These are phyloP conservation scores for Heterotilapia buettikoferi DNA, from an alignment of 2,113 vertebrate species.

Conservation along the genomic window DNA sequence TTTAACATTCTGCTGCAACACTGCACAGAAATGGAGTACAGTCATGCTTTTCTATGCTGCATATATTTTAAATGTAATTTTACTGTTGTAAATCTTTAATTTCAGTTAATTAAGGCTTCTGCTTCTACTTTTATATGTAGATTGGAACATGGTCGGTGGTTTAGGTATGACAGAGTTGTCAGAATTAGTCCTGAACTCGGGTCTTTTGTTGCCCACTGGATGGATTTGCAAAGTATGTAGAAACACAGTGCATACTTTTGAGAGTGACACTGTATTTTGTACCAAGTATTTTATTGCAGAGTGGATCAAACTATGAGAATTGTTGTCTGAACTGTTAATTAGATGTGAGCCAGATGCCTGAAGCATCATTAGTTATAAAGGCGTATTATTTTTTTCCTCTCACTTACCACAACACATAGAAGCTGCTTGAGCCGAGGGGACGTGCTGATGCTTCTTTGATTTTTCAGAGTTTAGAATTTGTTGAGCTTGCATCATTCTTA, in stretches of 20 bases:
- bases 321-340: not conserved
- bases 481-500: not conserved
- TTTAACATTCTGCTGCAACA: not conserved
- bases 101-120: not conserved
- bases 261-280: not conserved
- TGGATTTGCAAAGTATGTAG: not conserved
- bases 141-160: not conserved
- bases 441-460: not conserved
- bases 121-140: not conserved
- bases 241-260: accelerated
- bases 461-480: not conserved
- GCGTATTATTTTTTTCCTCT: not conserved
- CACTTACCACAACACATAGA: not conserved
- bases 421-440: not conserved
- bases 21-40: accelerated
- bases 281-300: not conserved
- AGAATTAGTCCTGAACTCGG: accelerated
- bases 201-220: not conserved
- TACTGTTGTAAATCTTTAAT: not conserved
- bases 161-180: not conserved
- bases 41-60: not conserved
- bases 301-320: not conserved
- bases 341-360: not conserved
- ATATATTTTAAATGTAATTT: not conserved
- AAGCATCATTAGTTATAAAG: not conserved